Evolutionary conservation across 2,797 vertebrate genomes (phyloP).

Genomic region (Pogoniulus pusillus): DNA sequence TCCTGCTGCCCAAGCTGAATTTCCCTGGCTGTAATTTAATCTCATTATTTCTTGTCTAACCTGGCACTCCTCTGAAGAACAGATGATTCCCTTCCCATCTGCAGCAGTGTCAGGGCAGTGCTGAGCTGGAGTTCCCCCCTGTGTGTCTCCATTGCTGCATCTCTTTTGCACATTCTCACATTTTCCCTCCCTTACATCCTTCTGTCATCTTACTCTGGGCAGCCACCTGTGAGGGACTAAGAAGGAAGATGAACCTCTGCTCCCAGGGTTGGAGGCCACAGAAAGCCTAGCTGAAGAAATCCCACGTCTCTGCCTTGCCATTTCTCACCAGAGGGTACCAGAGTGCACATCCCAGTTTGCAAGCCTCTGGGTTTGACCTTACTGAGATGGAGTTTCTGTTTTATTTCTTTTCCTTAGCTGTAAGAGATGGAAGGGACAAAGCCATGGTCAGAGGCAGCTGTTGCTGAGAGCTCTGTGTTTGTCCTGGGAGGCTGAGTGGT

Average conservation of each 20-base stretch:
- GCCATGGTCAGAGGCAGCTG: neutral
- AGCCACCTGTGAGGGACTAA: neutral
- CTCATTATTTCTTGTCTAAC: slow-evolving; percentile 28
- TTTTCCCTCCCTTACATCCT: neutral
- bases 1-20: slow-evolving; percentile 54
- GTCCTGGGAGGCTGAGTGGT: neutral
- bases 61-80: neutral
- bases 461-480: neutral
- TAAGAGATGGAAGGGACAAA: neutral
- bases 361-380: fast-evolving
- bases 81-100: slow-evolving; percentile 30
- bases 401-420: neutral
- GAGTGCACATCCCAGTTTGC: fast-evolving
- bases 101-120: neutral
- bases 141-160: neutral
- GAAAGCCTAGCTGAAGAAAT: neutral
- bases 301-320: neutral
- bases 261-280: neutral
- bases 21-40: slow-evolving; percentile 34
- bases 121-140: neutral
- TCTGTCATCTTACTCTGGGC: neutral
- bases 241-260: neutral
- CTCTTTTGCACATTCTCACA: neutral
- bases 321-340: neutral
- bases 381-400: neutral